Base-by-base conservation (phyloP, 2,113 vertebrate genomes). In the Cochlearius cochlearius region DNA sequence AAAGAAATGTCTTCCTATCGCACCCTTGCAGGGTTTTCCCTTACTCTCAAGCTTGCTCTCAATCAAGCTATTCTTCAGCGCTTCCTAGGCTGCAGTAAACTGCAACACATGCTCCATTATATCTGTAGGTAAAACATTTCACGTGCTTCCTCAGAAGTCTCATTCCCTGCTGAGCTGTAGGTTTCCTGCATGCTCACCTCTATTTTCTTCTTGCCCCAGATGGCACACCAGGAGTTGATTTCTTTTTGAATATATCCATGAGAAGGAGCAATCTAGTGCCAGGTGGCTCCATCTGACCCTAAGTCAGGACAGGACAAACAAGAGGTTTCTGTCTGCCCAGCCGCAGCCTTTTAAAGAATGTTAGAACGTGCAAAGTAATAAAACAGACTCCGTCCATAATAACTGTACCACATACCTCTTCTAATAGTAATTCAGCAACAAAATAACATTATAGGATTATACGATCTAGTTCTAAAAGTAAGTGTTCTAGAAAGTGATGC, bases 61-160 rank as follows among this genome's bases (percentile, higher is more conserved):
- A 69, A 45, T 55, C 69, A 75, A 64, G 34, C 15, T 47, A 7
- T 4, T 86, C 83, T 79, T 72, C 26, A 67, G 78, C n/a, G 47
- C 56, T 85, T 49, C n/a, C 43, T 32, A 14, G 53, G 29, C 8
- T 77, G 52, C 66, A 72, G 43, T n/a, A 76, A 55, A 45, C 30
- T 38, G 6, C 27, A 50, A 39, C 16, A 20, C 21, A 43, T 0
- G 1, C 41, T 55, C 49, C 23, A 9, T 6, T 47, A 1, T 23
- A 7, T 27, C 74, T 82, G 14, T 3, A 45, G 74, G 52, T 86
- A 64, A 79, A 83, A 55, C 1, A 5, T 16, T 68, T 63, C 47
- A 19, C 14, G 59, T 25, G 15, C 26, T 68, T 66, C 66, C 62
- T 86, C 71, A 36, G 64, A 88, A 36, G 8, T 3, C 62, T 25